phyloP scores from a whole-genome alignment of 2,888 invertebrate species.

The Phaonia tiefii region DNA sequence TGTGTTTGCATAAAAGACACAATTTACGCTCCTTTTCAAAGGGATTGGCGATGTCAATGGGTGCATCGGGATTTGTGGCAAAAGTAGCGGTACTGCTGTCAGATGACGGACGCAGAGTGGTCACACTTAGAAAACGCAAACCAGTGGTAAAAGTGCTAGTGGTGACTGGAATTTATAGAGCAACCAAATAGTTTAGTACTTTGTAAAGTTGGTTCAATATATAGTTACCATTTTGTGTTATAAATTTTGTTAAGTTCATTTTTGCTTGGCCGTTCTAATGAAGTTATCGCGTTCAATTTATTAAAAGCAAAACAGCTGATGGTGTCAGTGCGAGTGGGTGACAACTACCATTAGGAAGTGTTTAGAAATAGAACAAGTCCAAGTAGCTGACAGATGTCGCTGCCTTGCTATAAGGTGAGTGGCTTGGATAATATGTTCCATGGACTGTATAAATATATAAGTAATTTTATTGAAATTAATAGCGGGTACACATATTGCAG shows the following conservation, averaged over 20 bases:
- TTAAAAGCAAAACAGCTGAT: slow-evolving; percentile 19
- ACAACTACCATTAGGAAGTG: slow-evolving; percentile 25
- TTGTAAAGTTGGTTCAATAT: neutral
- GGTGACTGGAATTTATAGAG: slow-evolving; percentile 52
- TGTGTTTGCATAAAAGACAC: slow-evolving; percentile 92
- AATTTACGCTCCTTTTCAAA: slow-evolving; percentile 86
- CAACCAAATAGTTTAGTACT: neutral
- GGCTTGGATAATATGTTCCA: too few species aligned
- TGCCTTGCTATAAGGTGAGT: neutral
- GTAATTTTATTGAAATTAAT: too few species aligned
- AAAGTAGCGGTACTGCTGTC: neutral
- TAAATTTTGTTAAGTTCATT: slow-evolving; percentile 70
- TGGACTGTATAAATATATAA: too few species aligned
- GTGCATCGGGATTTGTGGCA: slow-evolving; percentile 73
- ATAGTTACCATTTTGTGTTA: slow-evolving; percentile 71
- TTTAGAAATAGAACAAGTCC: neutral
- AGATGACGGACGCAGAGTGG: slow-evolving; percentile 17
- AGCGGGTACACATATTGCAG: too few species aligned
- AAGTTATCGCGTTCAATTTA: too few species aligned
- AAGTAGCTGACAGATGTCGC: neutral
- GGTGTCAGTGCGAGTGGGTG: neutral
- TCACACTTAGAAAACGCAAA: slow-evolving; percentile 59
- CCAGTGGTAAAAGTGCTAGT: slow-evolving; percentile 58
- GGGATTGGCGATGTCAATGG: slow-evolving; percentile 87
- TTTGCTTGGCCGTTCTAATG: too few species aligned